Percentiles rank a stretch among this genome's conserved stretches.
Evolutionary conservation across 2,797 vertebrate species (phyloP).

Genomic region (Lacerta agilis): DNA sequence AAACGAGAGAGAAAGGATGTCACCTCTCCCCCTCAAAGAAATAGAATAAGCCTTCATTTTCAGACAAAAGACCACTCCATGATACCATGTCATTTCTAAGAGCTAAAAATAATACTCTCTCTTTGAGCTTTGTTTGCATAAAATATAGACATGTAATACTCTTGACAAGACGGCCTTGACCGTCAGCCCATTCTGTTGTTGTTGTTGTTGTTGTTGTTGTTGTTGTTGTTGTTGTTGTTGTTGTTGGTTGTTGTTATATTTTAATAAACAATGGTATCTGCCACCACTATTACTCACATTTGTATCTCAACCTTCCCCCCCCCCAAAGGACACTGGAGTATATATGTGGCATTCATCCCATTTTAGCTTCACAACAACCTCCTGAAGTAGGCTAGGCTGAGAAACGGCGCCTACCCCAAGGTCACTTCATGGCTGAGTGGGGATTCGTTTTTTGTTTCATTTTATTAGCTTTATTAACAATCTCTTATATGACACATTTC

Average conservation of each 20-base stretch:
- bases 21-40: conserved; percentile 15
- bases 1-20: conserved; percentile 47
- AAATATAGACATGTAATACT: conserved; percentile 59
- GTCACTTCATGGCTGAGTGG: too few species aligned
- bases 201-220: too few species aligned
- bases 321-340: not conserved
- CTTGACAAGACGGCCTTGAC: conserved; percentile 44
- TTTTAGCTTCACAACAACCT: not conserved
- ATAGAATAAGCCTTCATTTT: conserved; percentile 58
- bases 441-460: too few species aligned
- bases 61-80: conserved; percentile 51
- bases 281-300: not conserved
- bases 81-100: conserved; percentile 58
- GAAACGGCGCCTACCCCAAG: too few species aligned
- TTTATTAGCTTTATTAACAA: too few species aligned
- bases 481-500: too few species aligned
- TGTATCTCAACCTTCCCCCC: not conserved
- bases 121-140: conserved; percentile 64
- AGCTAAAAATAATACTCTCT: conserved; percentile 52
- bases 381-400: not conserved
- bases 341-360: not conserved
- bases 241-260: too few species aligned
- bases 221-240: too few species aligned
- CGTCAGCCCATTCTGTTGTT: too few species aligned
- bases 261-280: not conserved